Base-by-base conservation (phyloP, 2,888 invertebrate genomes). In the Metopia argyrocephala region DNA sequence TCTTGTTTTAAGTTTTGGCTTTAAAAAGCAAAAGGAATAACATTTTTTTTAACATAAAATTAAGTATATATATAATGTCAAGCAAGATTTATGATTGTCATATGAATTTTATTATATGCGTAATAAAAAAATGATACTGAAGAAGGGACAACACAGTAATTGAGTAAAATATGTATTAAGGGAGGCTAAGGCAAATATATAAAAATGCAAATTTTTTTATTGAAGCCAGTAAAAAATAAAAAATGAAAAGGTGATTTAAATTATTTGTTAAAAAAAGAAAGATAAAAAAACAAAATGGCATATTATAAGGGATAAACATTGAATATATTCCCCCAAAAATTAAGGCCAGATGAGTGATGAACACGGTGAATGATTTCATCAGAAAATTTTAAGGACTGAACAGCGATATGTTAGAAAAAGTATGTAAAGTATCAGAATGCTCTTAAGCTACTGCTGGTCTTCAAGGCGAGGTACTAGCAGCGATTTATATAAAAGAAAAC, bases 1-100 rank as follows among this genome's bases (percentile, higher is more conserved):
- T 59, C 20, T 59, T 59, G 12, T 31, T 31, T 59, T 59, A 59
- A 59, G 57, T 59, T 28, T 18, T 31, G 31, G 21, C 21, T 28
- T 31, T 21, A 59, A 59, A 57, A 31, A 27, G 5, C 27, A n/a
- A 4, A 50, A 50, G 18, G 20, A 31, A 31, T 31, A 5, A n/a
- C n/a, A 38, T 38, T 38, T 15, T 38, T 38, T 15, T 27, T 1
- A 5, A 27, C n/a, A 27, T 25, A 52, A 23, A n/a, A n/a, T n/a
- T n/a, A n/a, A n/a, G n/a, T n/a, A n/a, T 23, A 23, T 23, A 52
- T 12, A 38, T 38, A 38, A 38, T 12, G 38, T 12, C 38, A 38
- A 38, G 9, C 23, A 12, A 31, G 38, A 59, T 59, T 59, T 59
- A 59, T 31, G 57, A 15, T 12, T 28, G 28, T 31, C 57, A 59